Evolutionary conservation across 2,888 invertebrate genomes (phyloP).

Genomic region (Eustalomyia histrio): DNA sequence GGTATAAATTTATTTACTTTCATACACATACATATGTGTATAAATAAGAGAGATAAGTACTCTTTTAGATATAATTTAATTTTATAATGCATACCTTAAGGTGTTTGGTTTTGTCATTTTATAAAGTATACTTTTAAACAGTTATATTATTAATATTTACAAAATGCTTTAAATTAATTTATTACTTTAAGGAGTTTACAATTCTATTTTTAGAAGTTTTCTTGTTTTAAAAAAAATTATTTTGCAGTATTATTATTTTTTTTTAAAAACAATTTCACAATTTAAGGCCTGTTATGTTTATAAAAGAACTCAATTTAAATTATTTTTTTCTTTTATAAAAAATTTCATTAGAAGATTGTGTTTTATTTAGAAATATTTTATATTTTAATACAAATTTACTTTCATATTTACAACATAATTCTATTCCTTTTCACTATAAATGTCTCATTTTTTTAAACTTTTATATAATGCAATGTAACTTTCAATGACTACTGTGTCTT

Average conservation of each 20-base stretch:
- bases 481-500: neutral
- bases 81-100: constrained; percentile 55
- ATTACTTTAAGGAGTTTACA: neutral
- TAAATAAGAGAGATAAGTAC: constrained; percentile 29
- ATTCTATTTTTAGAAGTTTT: neutral
- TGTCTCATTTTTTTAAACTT: constrained; percentile 16
- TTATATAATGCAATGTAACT: constrained; percentile 7
- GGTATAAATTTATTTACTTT: neutral
- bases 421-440: neutral
- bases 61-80: constrained; percentile 53
- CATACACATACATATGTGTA: neutral
- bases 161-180: constrained; percentile 14
- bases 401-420: neutral
- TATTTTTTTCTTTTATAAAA: neutral
- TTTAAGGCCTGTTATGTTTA: too few relatives aligned
- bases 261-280: neutral
- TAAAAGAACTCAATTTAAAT: neutral
- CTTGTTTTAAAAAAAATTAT: neutral
- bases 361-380: constrained; percentile 4
- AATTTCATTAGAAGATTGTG: constrained; percentile 17
- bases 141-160: neutral
- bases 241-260: neutral
- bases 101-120: constrained; percentile 43
- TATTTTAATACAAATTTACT: neutral
- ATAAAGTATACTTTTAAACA: constrained; percentile 28